Percentiles rank a stretch among this genome's conserved stretches.
phyloP scores from a whole-genome alignment of 2,888 invertebrate species.

The Frankliniella fusca region DNA sequence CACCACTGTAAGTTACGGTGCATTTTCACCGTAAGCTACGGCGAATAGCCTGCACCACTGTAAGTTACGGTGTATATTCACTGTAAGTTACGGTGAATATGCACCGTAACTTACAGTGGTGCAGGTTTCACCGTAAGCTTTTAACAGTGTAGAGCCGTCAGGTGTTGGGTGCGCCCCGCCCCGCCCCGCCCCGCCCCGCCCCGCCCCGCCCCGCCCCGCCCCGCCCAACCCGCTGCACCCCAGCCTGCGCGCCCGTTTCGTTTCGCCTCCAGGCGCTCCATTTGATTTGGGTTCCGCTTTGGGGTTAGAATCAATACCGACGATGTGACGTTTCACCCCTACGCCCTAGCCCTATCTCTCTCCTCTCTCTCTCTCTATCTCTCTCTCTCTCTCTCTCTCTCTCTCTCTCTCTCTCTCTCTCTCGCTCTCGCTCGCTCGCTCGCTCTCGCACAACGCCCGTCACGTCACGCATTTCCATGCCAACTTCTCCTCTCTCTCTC shows the following conservation, averaged over 20 bases:
- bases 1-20: too few relatives aligned
- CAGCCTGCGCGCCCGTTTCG: background rate
- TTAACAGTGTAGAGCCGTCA: background rate
- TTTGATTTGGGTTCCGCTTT: conserved; percentile 10
- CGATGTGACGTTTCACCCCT: background rate
- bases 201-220: background rate
- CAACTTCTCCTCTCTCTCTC: background rate
- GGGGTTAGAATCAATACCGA: background rate
- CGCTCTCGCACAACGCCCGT: background rate
- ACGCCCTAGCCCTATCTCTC: background rate
- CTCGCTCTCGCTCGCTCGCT: background rate
- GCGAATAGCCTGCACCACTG: too few relatives aligned
- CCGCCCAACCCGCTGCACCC: background rate
- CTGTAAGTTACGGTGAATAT: too few relatives aligned
- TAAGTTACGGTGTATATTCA: too few relatives aligned
- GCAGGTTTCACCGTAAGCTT: too few relatives aligned
- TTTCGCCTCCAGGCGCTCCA: background rate
- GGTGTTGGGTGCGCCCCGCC: background rate
- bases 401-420: background rate
- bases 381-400: conserved; percentile 1
- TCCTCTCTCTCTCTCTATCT: background rate
- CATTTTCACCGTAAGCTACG: too few relatives aligned
- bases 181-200: background rate
- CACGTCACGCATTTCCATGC: too few relatives aligned
- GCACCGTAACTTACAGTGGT: too few relatives aligned